Base-by-base conservation (phyloP, 2,113 vertebrate species). In the Siniperca chuatsi region DNA sequence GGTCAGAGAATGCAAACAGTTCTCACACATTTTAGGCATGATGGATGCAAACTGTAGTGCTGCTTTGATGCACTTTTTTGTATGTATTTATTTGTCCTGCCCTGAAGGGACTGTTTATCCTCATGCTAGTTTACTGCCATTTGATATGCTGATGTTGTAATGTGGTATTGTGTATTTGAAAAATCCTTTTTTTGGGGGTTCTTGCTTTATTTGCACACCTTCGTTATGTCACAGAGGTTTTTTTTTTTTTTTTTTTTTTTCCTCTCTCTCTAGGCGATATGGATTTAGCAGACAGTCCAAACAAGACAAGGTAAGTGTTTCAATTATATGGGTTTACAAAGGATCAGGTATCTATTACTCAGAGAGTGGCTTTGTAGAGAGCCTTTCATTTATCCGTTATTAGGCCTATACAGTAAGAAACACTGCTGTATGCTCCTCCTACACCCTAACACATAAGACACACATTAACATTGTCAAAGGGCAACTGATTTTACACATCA, bases 231-330 rank as follows among this genome's bases (percentile, higher is more conserved):
- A 62, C 11, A 15, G 37, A 68, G 37, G 2, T 7, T 35, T 71
- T 2, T 21, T 78, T 2, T 60, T 29, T 29, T 29, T 29, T 29
- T 29, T 29, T 29, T 29, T 29, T 29, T 29, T 29, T 29, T 29
- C 21, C 21, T 64, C 18, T 68, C 50, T 65, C 60, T 90, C 7
- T 89, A 99, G 98, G 94, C 97, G 97, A 69, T 98, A 98, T 0
- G 97, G 97, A 87, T 97, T 98, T 93, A 98, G 97, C 93, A 97
- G 95, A 88, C 96, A 97, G 92, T 94, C 92, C 65, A 97, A 97
- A 96, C 90, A 94, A 71, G 97, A 97, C 65, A 95, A 97, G 96
- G 98, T 99, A 93, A 94, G 96, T 21, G 1, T 44, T n/a, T n/a
- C 4, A 40, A 1, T 42, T 1, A 57, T 57, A 16, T 35, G n/a